Conservation (phyloP, 2,888 invertebrate genomes). For the Polyommatus iphigenia region DNA sequence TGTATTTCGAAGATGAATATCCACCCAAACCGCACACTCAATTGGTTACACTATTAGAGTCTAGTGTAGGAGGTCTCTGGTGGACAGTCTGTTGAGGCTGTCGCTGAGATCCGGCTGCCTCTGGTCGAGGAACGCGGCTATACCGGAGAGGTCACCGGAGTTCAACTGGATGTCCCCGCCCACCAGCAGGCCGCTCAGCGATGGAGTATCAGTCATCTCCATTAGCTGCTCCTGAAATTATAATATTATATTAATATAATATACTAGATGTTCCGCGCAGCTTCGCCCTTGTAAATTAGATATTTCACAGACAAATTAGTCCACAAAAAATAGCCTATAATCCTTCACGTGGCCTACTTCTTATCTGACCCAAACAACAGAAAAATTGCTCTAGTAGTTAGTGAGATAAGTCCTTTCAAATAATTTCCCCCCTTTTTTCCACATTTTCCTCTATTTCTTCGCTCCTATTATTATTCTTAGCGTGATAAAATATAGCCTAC, state of each 20-base stretch:
- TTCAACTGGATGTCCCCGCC: slow-evolving; percentile 59
- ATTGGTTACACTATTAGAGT: neutral
- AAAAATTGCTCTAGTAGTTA: too few species aligned
- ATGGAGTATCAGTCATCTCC: slow-evolving; percentile 49
- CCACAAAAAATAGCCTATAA: too few species aligned
- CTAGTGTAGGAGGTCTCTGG: slow-evolving; percentile 49
- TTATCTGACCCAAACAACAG: too few species aligned
- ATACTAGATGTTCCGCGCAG: too few species aligned
- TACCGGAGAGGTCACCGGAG: slow-evolving; percentile 75
- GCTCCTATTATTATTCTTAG: too few species aligned
- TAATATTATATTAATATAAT: slow-evolving; percentile 34
- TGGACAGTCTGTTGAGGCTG: slow-evolving; percentile 56
- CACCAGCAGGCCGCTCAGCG: slow-evolving; percentile 54
- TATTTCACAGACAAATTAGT: too few species aligned
- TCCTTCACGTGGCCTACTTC: too few species aligned
- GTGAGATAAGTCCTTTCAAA: too few species aligned
- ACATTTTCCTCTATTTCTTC: too few species aligned
- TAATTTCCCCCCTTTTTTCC: too few species aligned
- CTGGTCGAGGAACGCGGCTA: slow-evolving; percentile 44
- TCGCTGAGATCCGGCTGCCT: slow-evolving; percentile 51
- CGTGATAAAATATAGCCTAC: too few species aligned
- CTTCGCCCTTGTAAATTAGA: too few species aligned
- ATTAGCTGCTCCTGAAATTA: slow-evolving; percentile 46
- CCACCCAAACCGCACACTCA: neutral
- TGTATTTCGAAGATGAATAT: neutral